Conservation (phyloP, 2,888 invertebrate species). For the Megaustenia siamemsis region DNA sequence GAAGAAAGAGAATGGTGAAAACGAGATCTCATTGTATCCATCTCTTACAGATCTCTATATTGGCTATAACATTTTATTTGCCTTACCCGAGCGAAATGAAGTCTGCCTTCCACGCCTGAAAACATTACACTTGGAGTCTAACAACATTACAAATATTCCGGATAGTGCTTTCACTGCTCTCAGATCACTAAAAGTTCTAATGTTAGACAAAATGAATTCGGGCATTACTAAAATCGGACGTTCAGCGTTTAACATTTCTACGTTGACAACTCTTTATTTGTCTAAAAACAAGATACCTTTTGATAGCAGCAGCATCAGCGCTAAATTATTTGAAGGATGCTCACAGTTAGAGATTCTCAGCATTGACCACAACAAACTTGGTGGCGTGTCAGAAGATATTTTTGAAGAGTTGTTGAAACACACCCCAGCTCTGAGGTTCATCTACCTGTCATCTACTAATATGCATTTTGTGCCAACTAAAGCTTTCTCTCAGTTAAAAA, state of each 20-base stretch:
- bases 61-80: not conserved
- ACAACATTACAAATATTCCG: slow-evolving; percentile 29
- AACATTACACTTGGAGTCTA: not conserved
- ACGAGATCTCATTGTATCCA: slow-evolving; percentile 27
- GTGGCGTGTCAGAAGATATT: not conserved
- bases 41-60: slow-evolving; percentile 13
- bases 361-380: slow-evolving; percentile 40
- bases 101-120: slow-evolving; percentile 36
- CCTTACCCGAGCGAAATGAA: not conserved
- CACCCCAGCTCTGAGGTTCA: slow-evolving; percentile 23
- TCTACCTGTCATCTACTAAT: slow-evolving; percentile 25
- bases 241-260: slow-evolving; percentile 20
- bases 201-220: slow-evolving; percentile 3
- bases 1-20: not conserved
- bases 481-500: slow-evolving; percentile 18
- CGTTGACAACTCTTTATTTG: slow-evolving; percentile 35
- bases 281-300: slow-evolving; percentile 37
- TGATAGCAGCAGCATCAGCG: not conserved
- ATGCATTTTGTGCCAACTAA: slow-evolving; percentile 16
- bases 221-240: slow-evolving; percentile 23
- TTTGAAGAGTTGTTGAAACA: slow-evolving; percentile 28
- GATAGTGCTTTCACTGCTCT: not conserved
- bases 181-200: not conserved
- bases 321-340: slow-evolving; percentile 31
- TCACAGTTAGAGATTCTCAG: not conserved